Base-by-base conservation (phyloP, 1,140 invertebrate species). In the Leguminivora glycinivorella region DNA sequence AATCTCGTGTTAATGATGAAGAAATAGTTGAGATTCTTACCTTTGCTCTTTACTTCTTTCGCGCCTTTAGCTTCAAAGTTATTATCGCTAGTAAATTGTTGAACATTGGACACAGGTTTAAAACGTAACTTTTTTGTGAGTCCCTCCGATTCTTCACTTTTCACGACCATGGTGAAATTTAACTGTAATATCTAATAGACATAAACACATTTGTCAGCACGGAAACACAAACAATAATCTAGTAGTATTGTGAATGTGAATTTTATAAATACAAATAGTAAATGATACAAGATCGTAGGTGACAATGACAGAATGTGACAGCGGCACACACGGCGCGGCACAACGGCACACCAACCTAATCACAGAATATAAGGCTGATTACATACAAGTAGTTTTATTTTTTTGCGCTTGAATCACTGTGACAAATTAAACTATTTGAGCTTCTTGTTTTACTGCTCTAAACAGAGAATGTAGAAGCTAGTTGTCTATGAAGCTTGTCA, bases 61-160 rank as follows among this genome's bases (percentile, higher is more conserved):
- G 40, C 56, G 72, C 67, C 77, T 83, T 84, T 88, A 77, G 70
- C 58, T 43, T 88, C 86, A 72, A 73, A 72, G 68, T 47, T 78
- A 69, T 79, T 74, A 72, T 88, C 84, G 43, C 77, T 79, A 24
- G 82, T 78, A 71, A 72, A 81, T 60, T 86, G 76, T 68, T 83
- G 85, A 71, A 80, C 73, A 79, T 84, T 90, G 63, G 82, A 73
- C 78, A 84, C 69, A 72, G 83, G 81, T 74, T 88, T 89, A 71
- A 89, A 89, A 60, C 87, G 86, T 79, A 89, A 85, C 81, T 81
- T 85, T 82, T 89, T 89, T 22, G 82, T 88, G 73, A 88, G 85
- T 29, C 87, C 86, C 68, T 87, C 83, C 43, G 81, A 60, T 67
- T 88, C 85, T 69, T 89, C 87, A 80, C 80, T 87, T 78, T 87